Conservation (phyloP, 2,113 vertebrate species). For the Marcusenius ussheri region DNA sequence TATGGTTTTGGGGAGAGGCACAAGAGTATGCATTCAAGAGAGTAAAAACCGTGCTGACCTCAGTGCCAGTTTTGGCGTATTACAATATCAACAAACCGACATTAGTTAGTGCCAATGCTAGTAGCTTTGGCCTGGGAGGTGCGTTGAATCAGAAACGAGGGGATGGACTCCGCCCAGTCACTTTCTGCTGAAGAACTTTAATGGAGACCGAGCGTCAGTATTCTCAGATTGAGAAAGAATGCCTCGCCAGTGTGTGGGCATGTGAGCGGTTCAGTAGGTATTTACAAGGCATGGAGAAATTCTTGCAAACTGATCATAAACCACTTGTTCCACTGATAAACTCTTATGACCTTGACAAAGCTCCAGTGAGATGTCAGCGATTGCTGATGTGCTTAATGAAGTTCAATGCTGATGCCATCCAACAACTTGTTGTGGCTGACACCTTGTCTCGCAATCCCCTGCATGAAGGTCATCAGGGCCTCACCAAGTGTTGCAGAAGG, state of each 20-base stretch:
- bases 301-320: constrained; percentile 24
- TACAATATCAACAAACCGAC: constrained; percentile 10
- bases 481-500: too few species aligned
- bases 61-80: constrained; percentile 6
- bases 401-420: constrained; percentile 20
- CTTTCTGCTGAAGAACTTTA: constrained; percentile 23
- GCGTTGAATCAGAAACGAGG: constrained; percentile 14
- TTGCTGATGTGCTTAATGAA: constrained; percentile 18
- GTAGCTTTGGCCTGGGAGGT: constrained; percentile 19
- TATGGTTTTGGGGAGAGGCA: not conserved
- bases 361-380: not conserved
- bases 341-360: constrained; percentile 21
- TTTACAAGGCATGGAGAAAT: constrained; percentile 12
- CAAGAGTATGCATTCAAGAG: constrained; percentile 8
- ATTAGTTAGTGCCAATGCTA: constrained; percentile 19
- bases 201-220: not conserved
- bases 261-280: not conserved
- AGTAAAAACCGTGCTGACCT: constrained; percentile 17
- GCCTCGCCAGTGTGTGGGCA: not conserved
- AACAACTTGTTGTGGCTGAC: constrained; percentile 13
- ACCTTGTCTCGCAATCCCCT: not conserved
- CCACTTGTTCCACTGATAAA: constrained; percentile 19
- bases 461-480: too few species aligned
- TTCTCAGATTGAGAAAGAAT: not conserved
- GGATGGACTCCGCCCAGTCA: not conserved